A percentile compares a stretch with the other conserved stretches of the same genome.
These are phyloP conservation scores for Carterocephalus palaemon DNA, from an alignment of 2,888 invertebrate genomes.

Conservation along the genomic window DNA sequence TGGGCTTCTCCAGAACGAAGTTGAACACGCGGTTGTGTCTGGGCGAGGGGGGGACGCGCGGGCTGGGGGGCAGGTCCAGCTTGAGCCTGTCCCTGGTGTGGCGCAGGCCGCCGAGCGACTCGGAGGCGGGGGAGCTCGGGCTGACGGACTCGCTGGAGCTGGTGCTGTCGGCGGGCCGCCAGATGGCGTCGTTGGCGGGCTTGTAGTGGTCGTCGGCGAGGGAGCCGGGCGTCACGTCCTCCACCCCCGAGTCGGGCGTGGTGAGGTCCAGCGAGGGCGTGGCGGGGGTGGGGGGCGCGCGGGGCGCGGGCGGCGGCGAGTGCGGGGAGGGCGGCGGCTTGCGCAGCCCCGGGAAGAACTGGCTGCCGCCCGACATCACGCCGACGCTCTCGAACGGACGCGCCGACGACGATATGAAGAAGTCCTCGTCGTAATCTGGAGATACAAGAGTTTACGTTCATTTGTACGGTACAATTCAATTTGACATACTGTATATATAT, in stretches of 20 bases:
- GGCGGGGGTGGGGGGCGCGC: conserved; percentile 40
- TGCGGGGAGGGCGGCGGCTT: conserved; percentile 51
- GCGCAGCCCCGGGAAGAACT: conserved; percentile 84
- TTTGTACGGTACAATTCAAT: background rate
- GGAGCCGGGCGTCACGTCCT: conserved; percentile 78
- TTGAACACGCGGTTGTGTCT: conserved; percentile 64
- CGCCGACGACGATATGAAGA: conserved; percentile 85
- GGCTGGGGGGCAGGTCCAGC: conserved; percentile 82
- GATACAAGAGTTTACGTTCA: background rate
- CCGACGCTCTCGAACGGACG: conserved; percentile 84
- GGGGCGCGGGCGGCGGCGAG: conserved; percentile 37
- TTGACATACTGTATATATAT: too few species aligned
- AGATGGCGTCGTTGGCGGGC: conserved; percentile 40
- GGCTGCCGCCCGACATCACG: conserved; percentile 78
- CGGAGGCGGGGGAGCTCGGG: conserved; percentile 64
- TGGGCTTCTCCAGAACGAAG: conserved; percentile 66
- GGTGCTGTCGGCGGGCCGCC: conserved; percentile 58
- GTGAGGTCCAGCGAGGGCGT: conserved; percentile 70
- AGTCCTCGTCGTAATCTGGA: conserved; percentile 82
- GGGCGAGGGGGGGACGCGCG: conserved; percentile 63
- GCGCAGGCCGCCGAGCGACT: conserved; percentile 82
- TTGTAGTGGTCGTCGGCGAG: conserved; percentile 57
- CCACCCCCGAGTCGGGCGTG: conserved; percentile 81
- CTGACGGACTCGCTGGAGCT: conserved; percentile 70
- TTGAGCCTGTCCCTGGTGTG: conserved; percentile 86